Base-by-base conservation (phyloP, 2,113 vertebrate genomes). In the Catharus bicknelli region DNA sequence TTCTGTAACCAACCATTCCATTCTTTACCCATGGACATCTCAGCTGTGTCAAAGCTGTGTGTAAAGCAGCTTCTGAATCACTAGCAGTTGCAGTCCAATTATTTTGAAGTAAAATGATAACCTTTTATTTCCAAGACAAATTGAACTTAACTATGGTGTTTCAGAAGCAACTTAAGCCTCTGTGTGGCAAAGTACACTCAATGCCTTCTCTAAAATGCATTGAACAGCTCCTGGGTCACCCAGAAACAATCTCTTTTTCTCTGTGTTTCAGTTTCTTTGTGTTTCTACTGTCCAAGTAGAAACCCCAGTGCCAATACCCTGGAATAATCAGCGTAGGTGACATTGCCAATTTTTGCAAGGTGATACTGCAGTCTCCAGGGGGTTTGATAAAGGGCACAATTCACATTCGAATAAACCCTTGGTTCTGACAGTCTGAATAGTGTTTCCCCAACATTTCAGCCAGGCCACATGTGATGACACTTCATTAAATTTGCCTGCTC, bases 281-380 rank as follows among this genome's bases (percentile, higher is more conserved):
- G 13, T 51, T 67, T 42, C 40, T 73, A 8, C 32, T 59, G 17
- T 59, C 63, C 16, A 40, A 53, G 29, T 30, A 78, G 61, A 67
- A 90, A n/a, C 30, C 3, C 5, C 25, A n/a, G 23, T 61, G 73
- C 70, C 59, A 86, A 1, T 7, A 55, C 36, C 9, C 26, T 27
- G 21, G 7, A 58, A 48, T 43, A 70, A 68, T 26, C 29, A 42
- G 9, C 0, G 0, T 11, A 48, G 16, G 19, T 50, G 20, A 42
- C 16, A 48, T 22, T 59, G 43, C 17, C 1, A 1, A 2, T 59
- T 78, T 29, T 59, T 76, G 1, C 53, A 55, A 58, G 69, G 48
- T 57, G 34, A 32, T 54, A 29, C 13, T 29, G 14, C 23, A 36
- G 1, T n/a, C 27, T 13, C 5, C 12, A 19, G n/a, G 16, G 57